Base-by-base conservation (phyloP, 2,113 vertebrate genomes). In the Lutjanus erythropterus region DNA sequence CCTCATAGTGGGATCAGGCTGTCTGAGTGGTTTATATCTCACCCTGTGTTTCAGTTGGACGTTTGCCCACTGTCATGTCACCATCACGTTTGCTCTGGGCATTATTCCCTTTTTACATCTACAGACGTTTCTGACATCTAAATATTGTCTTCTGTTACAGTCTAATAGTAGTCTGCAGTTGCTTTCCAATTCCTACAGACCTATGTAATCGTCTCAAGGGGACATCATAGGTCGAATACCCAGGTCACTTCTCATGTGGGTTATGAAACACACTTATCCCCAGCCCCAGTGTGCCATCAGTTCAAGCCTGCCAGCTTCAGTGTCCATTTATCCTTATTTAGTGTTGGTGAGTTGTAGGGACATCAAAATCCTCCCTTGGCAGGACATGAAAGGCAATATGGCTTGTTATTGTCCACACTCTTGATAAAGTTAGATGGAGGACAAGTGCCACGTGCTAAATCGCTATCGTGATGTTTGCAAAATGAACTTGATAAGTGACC, bases 361-460 rank as follows among this genome's bases (percentile, higher is more conserved):
- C 47, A n/a, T 5, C 0, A 2, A 44, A 74, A 70, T 67, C 42
- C 71, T 69, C 66, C 46, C 23, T 27, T 71, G 60, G 79, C 59
- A 61, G 67, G 12, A 85, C 71, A 77, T 80, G 29, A 81, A 85
- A 88, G 75, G 59, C 3, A 37, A 68, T 74, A 49, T 42, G 62
- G 39, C 37, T 86, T 72, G 50, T 88, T 69, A 85, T 84, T 71
- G 82, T 82, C 68, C n/a, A 55, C 66, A 52, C 62, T 79, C 31
- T 53, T 55, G 77, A 85, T 85, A 82, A 76, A 82, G 81, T 89
- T 86, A 77, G 84, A 84, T 65, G 76, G 41, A 76, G 78, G 67
- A 62, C 72, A 39, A 86, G 58, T 67, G 66, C 21, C 2, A 10
- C 55, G 5, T 74, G 42, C 73, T 71, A 23, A 18, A 75, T 59